Evolutionary conservation across 2,888 invertebrate genomes (phyloP).

Genomic region (Bugulina stolonifera): DNA sequence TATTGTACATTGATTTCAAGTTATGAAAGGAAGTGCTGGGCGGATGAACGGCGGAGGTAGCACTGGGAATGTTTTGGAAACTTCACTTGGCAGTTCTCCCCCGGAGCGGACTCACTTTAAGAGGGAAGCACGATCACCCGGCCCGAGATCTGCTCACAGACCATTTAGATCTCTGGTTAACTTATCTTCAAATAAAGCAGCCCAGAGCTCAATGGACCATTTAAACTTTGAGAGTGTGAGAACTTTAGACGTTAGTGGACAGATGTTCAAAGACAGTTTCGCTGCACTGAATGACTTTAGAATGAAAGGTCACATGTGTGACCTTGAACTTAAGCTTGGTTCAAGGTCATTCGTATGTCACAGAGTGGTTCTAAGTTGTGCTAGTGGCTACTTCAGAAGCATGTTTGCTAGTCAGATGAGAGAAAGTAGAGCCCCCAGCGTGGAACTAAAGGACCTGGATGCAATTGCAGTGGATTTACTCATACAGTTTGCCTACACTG

Average conservation of each 20-base stretch:
- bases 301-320: slow-evolving; percentile 44
- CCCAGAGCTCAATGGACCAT: neutral
- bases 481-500: slow-evolving; percentile 55
- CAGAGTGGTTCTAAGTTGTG: slow-evolving; percentile 53
- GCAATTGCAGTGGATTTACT: slow-evolving; percentile 46
- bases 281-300: slow-evolving; percentile 39
- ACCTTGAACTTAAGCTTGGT: slow-evolving; percentile 46
- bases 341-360: slow-evolving; percentile 49
- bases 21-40: neutral
- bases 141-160: slow-evolving; percentile 7
- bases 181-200: neutral
- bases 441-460: slow-evolving; percentile 50
- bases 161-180: slow-evolving; percentile 6
- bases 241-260: neutral
- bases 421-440: slow-evolving; percentile 42
- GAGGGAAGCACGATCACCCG: neutral
- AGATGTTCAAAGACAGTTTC: slow-evolving; percentile 18
- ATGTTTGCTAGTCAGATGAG: slow-evolving; percentile 55
- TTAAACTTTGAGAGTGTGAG: neutral
- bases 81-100: neutral
- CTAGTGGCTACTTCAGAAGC: slow-evolving; percentile 54
- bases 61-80: slow-evolving; percentile 19
- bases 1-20: too few relatives aligned
- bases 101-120: neutral
- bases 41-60: neutral